Percentiles rank a stretch among this genome's conserved stretches.
Conservation (phyloP, 1,140 invertebrate genomes). For the Danaus melanippus region DNA sequence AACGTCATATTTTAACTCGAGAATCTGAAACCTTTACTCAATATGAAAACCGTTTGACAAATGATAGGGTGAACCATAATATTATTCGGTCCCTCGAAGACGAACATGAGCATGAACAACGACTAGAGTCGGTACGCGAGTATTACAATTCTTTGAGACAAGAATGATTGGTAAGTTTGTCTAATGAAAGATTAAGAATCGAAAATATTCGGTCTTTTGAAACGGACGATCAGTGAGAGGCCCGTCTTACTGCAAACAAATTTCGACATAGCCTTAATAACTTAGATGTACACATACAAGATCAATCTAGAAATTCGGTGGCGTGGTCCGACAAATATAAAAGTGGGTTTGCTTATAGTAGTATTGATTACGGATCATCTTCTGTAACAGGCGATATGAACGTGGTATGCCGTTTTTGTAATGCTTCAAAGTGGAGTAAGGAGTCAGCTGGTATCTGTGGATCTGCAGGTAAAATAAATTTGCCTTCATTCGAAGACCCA, state of each 20-base stretch:
- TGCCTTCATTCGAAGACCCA: no score
- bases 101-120: constrained; percentile 10
- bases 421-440: constrained; percentile 23
- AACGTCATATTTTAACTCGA: not conserved
- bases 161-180: constrained; percentile 11
- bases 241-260: no score
- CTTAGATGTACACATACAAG: not conserved
- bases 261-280: no score
- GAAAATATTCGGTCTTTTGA: constrained; percentile 7
- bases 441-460: constrained; percentile 16
- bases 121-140: constrained; percentile 9
- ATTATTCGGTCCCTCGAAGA: constrained; percentile 14
- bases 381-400: constrained; percentile 19
- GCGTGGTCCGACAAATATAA: constrained; percentile 18
- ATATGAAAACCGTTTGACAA: constrained; percentile 5
- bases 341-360: constrained; percentile 21
- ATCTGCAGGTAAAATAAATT: no score
- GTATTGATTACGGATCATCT: constrained; percentile 21
- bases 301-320: constrained; percentile 9
- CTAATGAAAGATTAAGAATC: constrained; percentile 10
- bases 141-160: constrained; percentile 12
- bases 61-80: no score
- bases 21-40: constrained; percentile 5
- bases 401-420: constrained; percentile 22
- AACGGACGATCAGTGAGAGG: no score